Evolutionary conservation across 2,797 vertebrate genomes (phyloP).

Genomic region (Eulemur rubriventer): DNA sequence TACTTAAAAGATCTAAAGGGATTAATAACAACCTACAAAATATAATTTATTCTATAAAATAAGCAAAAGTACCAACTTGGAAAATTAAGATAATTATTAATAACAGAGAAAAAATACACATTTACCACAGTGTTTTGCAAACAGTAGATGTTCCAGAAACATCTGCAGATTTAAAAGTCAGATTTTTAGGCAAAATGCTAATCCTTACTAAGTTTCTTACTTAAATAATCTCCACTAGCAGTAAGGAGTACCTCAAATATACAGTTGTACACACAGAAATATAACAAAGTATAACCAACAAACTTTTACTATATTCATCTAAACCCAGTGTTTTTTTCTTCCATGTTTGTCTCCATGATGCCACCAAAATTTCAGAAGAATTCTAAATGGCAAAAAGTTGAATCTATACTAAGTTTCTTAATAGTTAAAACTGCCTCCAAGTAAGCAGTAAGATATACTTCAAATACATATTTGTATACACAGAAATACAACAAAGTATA

Average conservation of each 20-base stretch:
- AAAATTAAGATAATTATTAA: slow-evolving; percentile 24
- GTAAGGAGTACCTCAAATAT: slow-evolving; percentile 11
- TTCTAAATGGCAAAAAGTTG: not conserved
- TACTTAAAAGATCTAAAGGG: not conserved
- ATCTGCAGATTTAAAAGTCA: slow-evolving; percentile 25
- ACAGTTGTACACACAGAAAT: not conserved
- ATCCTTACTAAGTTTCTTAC: slow-evolving; percentile 21
- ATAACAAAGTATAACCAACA: not conserved
- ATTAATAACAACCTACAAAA: slow-evolving; percentile 12
- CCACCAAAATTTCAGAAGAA: slow-evolving; percentile 35
- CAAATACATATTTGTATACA: slow-evolving; percentile 13
- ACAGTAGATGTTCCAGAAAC: not conserved
- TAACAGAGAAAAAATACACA: slow-evolving; percentile 19
- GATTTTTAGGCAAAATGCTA: slow-evolving; percentile 39
- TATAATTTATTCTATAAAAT: not conserved
- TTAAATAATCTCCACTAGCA: not conserved
- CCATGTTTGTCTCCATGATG: not conserved
- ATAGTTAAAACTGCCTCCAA: not conserved
- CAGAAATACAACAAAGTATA: not conserved
- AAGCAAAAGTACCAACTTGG: not conserved
- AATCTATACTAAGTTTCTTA: slow-evolving; percentile 34
- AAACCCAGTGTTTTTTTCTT: not conserved
- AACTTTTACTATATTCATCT: not conserved
- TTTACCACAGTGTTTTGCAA: slow-evolving; percentile 9
- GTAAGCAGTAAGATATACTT: not conserved